Evolutionary conservation across 2,888 invertebrate genomes (phyloP).

Genomic region (Acanthosepion pharaonis): DNA sequence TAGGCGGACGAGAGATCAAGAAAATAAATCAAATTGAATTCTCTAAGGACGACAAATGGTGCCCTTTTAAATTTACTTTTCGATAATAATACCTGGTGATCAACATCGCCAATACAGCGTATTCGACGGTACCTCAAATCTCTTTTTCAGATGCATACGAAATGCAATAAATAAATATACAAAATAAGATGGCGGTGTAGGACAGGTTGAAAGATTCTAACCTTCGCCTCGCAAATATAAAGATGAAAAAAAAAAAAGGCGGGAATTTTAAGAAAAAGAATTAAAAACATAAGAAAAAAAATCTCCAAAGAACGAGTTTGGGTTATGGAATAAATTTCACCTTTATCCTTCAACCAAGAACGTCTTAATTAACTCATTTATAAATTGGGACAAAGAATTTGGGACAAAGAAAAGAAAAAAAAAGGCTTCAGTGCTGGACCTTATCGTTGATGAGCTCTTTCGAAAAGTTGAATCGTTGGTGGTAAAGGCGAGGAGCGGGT

Average conservation of each 20-base stretch:
- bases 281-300: neutral
- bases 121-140: too few relatives aligned
- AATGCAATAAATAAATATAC: neutral
- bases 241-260: neutral
- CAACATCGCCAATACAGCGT: too few relatives aligned
- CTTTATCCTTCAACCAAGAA: neutral
- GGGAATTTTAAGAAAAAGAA: too few relatives aligned
- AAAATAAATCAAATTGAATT: too few relatives aligned
- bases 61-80: too few relatives aligned
- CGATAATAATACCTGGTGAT: too few relatives aligned
- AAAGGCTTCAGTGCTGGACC: neutral
- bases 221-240: neutral
- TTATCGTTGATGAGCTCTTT: slow-evolving; percentile 10
- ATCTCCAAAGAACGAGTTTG: neutral
- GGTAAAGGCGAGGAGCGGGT: neutral
- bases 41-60: too few relatives aligned
- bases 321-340: neutral
- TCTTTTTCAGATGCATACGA: too few relatives aligned
- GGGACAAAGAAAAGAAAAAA: neutral
- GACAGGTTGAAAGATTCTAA: neutral
- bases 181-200: neutral
- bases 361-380: neutral
- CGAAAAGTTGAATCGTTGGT: neutral
- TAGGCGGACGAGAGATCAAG: too few relatives aligned
- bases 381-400: neutral